phyloP scores from a whole-genome alignment of 1,140 invertebrate genomes.

The Riptortus pedestris region DNA sequence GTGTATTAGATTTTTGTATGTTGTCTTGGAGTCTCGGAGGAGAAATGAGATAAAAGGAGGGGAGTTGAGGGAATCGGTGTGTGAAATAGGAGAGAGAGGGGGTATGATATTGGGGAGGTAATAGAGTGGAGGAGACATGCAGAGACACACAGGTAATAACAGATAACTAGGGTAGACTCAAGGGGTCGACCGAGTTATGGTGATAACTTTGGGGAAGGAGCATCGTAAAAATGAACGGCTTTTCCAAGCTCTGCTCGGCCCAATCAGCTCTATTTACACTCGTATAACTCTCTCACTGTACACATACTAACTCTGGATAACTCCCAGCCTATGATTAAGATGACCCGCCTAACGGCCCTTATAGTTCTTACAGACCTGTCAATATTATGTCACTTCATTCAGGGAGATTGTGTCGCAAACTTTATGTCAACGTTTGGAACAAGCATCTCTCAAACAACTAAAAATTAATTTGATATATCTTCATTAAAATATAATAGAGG shows the following conservation, averaged over 20 bases:
- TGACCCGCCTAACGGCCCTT: too few species aligned
- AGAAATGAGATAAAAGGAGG: not conserved
- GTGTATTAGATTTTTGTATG: not conserved
- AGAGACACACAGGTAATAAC: not conserved
- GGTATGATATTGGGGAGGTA: not conserved
- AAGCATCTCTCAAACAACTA: too few species aligned
- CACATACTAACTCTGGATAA: too few species aligned
- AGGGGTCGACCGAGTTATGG: too few species aligned
- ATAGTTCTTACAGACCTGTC: too few species aligned
- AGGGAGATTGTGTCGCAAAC: too few species aligned
- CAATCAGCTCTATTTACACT: not conserved
- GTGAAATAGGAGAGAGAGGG: not conserved
- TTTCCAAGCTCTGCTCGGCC: not conserved
- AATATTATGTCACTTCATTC: too few species aligned
- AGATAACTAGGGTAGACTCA: not conserved
- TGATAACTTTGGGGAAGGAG: not conserved
- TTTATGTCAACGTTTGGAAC: too few species aligned
- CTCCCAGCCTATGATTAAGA: too few species aligned
- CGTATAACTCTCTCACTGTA: too few species aligned
- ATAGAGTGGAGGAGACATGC: not conserved
- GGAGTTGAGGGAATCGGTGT: not conserved
- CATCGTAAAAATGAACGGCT: not conserved
- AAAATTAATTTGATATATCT: too few species aligned
- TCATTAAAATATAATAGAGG: too few species aligned
- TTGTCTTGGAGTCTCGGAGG: not conserved